These are phyloP conservation scores for Hesperia comma DNA, from an alignment of 2,888 invertebrate species.

Conservation along the genomic window DNA sequence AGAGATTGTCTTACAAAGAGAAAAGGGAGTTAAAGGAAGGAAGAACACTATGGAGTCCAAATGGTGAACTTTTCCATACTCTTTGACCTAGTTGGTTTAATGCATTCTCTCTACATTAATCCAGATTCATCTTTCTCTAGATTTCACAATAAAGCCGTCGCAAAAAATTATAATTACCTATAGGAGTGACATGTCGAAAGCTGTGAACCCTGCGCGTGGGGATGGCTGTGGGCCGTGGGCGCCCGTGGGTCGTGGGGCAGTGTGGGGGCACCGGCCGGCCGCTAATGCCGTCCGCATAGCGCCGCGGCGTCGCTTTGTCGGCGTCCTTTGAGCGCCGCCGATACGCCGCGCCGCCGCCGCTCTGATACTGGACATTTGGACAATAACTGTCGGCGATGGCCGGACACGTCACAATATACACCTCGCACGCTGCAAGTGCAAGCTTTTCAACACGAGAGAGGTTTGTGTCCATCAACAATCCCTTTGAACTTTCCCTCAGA, in stretches of 20 bases:
- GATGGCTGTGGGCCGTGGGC: constrained; percentile 34
- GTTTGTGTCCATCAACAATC: background rate
- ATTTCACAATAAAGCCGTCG: too few species aligned
- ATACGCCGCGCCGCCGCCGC: constrained; percentile 35
- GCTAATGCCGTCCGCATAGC: constrained; percentile 80
- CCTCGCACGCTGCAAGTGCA: constrained; percentile 22
- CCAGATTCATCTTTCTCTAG: too few species aligned
- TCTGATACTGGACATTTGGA: constrained; percentile 49
- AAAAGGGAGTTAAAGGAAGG: too few species aligned
- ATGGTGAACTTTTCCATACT: too few species aligned
- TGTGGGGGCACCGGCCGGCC: constrained; percentile 53
- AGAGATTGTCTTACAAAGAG: too few species aligned
- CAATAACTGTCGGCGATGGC: constrained; percentile 51
- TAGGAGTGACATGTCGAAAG: constrained; percentile 38
- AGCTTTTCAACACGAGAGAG: constrained; percentile 14
- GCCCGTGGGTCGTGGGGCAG: constrained; percentile 4
- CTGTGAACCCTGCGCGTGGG: constrained; percentile 66
- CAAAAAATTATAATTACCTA: too few species aligned
- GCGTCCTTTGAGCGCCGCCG: constrained; percentile 74
- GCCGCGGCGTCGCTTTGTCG: constrained; percentile 77
- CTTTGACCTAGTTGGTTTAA: too few species aligned
- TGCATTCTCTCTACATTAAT: too few species aligned
- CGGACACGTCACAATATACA: constrained; percentile 40
- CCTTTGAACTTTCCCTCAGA: background rate
- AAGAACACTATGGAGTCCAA: too few species aligned